These are phyloP conservation scores for Actenoides hombroni DNA, from an alignment of 2,113 vertebrate species.

Conservation along the genomic window DNA sequence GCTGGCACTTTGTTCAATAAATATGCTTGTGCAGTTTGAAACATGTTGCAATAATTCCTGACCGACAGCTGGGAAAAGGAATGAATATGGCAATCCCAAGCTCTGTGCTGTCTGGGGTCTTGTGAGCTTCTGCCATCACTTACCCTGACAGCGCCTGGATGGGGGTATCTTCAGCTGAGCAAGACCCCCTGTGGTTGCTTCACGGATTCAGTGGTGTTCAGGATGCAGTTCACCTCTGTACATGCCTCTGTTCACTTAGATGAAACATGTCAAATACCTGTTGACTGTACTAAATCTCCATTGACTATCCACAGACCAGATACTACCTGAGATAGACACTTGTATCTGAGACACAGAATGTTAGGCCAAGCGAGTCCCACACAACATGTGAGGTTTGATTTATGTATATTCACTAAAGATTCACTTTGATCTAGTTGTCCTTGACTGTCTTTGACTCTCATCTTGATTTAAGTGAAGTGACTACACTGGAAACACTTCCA, in stretches of 20 bases:
- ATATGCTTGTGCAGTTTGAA: neutral
- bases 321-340: neutral
- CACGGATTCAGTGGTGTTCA: neutral
- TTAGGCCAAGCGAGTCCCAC: neutral
- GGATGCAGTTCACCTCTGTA: neutral
- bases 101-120: neutral
- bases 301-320: neutral
- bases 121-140: neutral
- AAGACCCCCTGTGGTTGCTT: neutral
- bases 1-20: neutral
- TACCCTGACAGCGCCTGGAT: neutral
- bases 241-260: neutral
- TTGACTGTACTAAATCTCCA: neutral
- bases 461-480: neutral
- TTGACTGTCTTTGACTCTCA: neutral
- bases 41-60: neutral
- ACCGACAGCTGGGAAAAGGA: neutral
- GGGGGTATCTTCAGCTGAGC: neutral
- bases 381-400: neutral
- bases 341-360: rapidly evolving
- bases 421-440: neutral
- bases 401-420: neutral
- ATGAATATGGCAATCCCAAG: neutral
- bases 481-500: neutral
- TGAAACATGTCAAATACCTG: neutral